Evolutionary conservation across 2,888 invertebrate genomes (phyloP), one percentile per base, ranked within the genome.

Genomic region (Podabrus alpinus): DNA sequence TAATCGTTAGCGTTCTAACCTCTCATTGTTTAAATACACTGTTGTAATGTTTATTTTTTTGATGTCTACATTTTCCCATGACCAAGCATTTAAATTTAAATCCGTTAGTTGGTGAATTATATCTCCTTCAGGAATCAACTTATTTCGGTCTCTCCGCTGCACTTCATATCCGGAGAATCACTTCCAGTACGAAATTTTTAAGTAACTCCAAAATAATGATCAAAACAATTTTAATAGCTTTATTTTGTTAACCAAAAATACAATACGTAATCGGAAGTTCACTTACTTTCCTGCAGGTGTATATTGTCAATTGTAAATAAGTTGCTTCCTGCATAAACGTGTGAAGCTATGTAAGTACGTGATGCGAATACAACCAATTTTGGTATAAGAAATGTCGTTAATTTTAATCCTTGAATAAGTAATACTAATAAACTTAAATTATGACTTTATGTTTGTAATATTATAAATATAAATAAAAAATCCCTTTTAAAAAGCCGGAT

Each of bases 261-360:
- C 45, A 45, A 45, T 45, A 19, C 19, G 61, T 24, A 24, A 69
- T 61, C 21, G 61, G 69, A 61, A 69, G 62, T 68, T 71, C 25
- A 72, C 64, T 15, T 79, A 77, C 77, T 80, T 78, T 77, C 77
- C 75, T 74, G 77, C 80, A 80, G 80, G 79, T 80, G 79, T 75
- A 78, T 25, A 64, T 72, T 75, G 68, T 74, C 72, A 71, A 76
- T 74, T 74, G 69, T 76, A 76, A 77, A 77, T 74, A 76, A 68
- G 77, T 70, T 76, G 74, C 73, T 78, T 78, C 78, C 78, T 77
- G 74, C 77, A 73, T 60, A 74, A 77, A 68, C 71, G 60, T 76
- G 72, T 77, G 77, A 68, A 62, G 71, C 16, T 73, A 76, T 76
- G 76, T 66, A 29, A 24, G 15, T 69, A 69, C 75, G 72, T 70